Conservation (phyloP, 1,140 invertebrate species). For the Holotrichia oblita region DNA sequence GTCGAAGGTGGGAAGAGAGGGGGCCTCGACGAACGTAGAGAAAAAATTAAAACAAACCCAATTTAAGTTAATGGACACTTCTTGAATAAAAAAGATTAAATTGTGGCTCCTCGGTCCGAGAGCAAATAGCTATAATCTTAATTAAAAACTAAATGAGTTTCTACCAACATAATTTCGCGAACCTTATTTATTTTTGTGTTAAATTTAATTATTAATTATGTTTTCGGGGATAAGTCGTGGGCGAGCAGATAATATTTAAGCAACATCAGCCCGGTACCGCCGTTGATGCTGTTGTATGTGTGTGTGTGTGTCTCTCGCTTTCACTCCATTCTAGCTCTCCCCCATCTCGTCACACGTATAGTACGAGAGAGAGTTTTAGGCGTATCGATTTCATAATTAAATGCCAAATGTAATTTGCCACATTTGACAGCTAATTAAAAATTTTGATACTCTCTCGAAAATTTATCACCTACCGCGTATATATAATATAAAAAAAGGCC, state of each 20-base stretch:
- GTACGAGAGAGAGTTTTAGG: slow-evolving; percentile 40
- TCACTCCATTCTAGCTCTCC: slow-evolving; percentile 5
- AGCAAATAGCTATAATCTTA: slow-evolving; percentile 56
- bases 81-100: slow-evolving; percentile 50
- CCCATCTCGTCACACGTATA: slow-evolving; percentile 20
- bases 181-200: slow-evolving; percentile 51
- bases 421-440: slow-evolving; percentile 47
- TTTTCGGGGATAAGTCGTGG: slow-evolving; percentile 46
- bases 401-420: slow-evolving; percentile 45
- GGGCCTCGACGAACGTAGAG: slow-evolving; percentile 24
- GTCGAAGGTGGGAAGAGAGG: slow-evolving; percentile 8
- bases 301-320: not conserved
- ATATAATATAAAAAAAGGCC: slow-evolving; percentile 26
- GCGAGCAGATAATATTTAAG: slow-evolving; percentile 42
- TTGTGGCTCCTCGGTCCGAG: slow-evolving; percentile 49
- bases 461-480: slow-evolving; percentile 37
- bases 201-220: slow-evolving; percentile 54
- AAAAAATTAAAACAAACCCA: slow-evolving; percentile 41
- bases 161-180: slow-evolving; percentile 49
- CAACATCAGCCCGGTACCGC: no score
- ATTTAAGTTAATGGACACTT: slow-evolving; percentile 44
- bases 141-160: slow-evolving; percentile 58
- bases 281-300: not conserved
- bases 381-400: slow-evolving; percentile 48
- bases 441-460: slow-evolving; percentile 41